Percentiles rank a stretch among this genome's conserved stretches.
Evolutionary conservation across 2,888 invertebrate species (phyloP).

Genomic region (Automeris io): DNA sequence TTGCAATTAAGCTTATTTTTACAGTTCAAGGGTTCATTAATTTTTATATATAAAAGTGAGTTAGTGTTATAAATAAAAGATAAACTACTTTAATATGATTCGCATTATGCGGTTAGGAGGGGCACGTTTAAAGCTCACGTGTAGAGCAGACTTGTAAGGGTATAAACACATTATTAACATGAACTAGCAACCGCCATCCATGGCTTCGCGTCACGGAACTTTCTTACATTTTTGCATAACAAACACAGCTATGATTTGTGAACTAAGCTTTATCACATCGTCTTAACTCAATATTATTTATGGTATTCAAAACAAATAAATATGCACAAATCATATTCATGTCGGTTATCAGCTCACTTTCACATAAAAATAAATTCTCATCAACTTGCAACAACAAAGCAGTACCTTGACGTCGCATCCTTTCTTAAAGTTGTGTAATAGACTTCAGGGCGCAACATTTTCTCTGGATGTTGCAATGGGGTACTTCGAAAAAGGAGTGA

Average conservation of each 20-base stretch:
- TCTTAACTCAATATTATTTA: conserved; percentile 8
- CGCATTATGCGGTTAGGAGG: conserved; percentile 39
- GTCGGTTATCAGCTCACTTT: too few species aligned
- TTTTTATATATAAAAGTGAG: conserved; percentile 14
- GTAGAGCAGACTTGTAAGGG: conserved; percentile 42
- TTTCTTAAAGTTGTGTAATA: too few species aligned
- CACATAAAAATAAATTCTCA: too few species aligned
- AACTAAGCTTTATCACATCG: conserved; percentile 39
- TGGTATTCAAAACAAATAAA: too few species aligned
- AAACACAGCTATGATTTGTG: conserved; percentile 59
- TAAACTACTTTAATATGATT: conserved; percentile 35
- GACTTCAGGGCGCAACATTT: too few species aligned
- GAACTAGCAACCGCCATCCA: conserved; percentile 43
- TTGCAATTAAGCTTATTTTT: conserved; percentile 16
- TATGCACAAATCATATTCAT: too few species aligned
- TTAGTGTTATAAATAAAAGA: conserved; percentile 16
- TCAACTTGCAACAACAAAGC: too few species aligned
- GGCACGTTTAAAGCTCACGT: conserved; percentile 36
- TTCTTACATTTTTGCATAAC: conserved; percentile 69
- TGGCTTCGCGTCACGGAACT: conserved; percentile 65
- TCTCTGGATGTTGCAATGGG: too few species aligned
- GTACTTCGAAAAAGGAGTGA: too few species aligned
- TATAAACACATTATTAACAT: conserved; percentile 62
- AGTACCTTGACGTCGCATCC: too few species aligned
- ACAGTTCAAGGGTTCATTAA: conserved; percentile 18